A percentile compares a stretch with the other conserved stretches of the same genome.
Evolutionary conservation across 1,140 invertebrate species (phyloP).

Genomic region (Psix sp.): DNA sequence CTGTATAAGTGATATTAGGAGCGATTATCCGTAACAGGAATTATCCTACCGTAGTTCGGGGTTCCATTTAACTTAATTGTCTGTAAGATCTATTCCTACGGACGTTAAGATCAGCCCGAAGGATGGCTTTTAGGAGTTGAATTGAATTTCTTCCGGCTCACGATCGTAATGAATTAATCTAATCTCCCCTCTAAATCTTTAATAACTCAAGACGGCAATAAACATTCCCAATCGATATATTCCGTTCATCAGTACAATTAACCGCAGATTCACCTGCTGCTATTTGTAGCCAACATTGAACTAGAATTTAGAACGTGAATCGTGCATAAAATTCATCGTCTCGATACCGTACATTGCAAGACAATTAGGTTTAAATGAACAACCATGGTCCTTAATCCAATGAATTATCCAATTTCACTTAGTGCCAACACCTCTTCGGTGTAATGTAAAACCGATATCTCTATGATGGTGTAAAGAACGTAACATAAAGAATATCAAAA

Average conservation of each 20-base stretch:
- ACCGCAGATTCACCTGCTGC: background rate
- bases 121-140: conserved; percentile 18
- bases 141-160: conserved; percentile 37
- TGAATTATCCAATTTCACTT: conserved; percentile 30
- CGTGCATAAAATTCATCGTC: conserved; percentile 21
- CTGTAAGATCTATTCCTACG: conserved; percentile 4
- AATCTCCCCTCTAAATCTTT: conserved; percentile 15
- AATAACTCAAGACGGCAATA: conserved; percentile 1
- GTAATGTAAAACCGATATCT: too few relatives aligned
- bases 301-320: too few relatives aligned
- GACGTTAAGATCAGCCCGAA: conserved; percentile 16
- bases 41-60: background rate
- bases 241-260: background rate
- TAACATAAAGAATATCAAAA: conserved; percentile 7
- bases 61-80: conserved; percentile 11
- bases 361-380: conserved; percentile 22
- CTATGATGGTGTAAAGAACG: conserved; percentile 21
- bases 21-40: background rate
- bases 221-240: conserved; percentile 29
- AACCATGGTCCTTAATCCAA: conserved; percentile 14
- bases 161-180: conserved; percentile 32
- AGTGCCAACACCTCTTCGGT: background rate
- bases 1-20: too few relatives aligned
- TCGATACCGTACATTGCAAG: conserved; percentile 26
- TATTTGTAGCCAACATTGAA: too few relatives aligned